Conservation (phyloP, 2,888 invertebrate species). For the Antitype chi region DNA sequence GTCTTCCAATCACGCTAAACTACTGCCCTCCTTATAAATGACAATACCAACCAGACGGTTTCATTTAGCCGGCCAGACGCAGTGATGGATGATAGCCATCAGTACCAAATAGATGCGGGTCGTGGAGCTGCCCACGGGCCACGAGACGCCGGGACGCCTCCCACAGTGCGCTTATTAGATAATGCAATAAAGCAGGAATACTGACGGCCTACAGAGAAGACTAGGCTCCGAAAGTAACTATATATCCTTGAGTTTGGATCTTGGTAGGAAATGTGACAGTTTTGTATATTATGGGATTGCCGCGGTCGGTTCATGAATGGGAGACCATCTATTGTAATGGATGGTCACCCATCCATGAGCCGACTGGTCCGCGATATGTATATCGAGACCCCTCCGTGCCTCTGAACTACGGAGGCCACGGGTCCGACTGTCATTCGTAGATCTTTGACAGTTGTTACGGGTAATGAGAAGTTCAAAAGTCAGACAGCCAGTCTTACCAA, state of each 20-base stretch:
- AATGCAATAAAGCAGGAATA: conserved; percentile 5
- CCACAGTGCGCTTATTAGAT: neutral
- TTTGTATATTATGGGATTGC: too few species aligned
- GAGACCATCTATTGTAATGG: too few species aligned
- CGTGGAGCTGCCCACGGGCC: neutral
- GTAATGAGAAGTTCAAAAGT: too few species aligned
- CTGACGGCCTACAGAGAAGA: neutral
- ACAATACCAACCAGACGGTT: neutral
- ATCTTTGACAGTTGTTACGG: too few species aligned
- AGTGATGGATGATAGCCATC: conserved; percentile 6
- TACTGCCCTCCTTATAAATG: neutral
- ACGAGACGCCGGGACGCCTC: neutral
- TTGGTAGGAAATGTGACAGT: neutral
- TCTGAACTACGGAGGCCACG: too few species aligned
- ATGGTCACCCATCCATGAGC: too few species aligned
- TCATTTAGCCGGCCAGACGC: neutral
- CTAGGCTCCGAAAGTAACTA: neutral
- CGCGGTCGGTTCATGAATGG: too few species aligned
- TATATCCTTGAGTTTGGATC: neutral
- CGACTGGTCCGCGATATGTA: too few species aligned
- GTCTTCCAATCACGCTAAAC: conserved; percentile 1
- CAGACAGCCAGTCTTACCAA: too few species aligned
- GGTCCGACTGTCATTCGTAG: too few species aligned
- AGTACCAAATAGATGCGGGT: neutral
- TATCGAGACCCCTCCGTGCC: too few species aligned